These are phyloP conservation scores for Hetaerina titia DNA, from an alignment of 2,888 invertebrate genomes.

Conservation along the genomic window DNA sequence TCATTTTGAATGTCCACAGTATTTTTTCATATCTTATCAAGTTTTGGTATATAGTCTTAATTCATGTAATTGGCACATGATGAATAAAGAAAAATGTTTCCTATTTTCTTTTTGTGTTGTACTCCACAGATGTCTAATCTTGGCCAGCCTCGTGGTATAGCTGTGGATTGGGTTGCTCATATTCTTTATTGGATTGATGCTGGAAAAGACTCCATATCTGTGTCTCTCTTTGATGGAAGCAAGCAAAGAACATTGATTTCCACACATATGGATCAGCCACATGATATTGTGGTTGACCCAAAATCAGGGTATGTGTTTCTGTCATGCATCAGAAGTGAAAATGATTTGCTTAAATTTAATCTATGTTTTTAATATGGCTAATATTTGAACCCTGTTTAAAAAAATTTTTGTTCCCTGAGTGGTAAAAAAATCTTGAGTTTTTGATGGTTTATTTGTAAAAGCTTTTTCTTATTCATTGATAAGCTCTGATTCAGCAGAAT, in stretches of 20 bases:
- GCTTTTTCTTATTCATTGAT: no score
- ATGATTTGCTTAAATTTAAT: background rate
- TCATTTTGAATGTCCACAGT: background rate
- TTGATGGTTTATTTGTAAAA: no score
- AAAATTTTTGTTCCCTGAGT: no score
- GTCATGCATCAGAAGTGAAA: background rate
- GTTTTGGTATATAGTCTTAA: background rate
- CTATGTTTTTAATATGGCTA: background rate
- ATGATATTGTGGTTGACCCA: slow-evolving; percentile 85
- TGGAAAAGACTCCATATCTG: slow-evolving; percentile 76
- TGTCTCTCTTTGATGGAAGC: slow-evolving; percentile 81
- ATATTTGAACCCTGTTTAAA: background rate
- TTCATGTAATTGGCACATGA: background rate
- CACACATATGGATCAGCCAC: slow-evolving; percentile 82
- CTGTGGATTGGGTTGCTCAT: slow-evolving; percentile 85
- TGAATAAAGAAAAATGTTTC: background rate
- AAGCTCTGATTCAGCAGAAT: no score
- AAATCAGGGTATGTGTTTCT: slow-evolving; percentile 78
- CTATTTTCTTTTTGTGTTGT: background rate
- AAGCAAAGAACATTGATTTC: slow-evolving; percentile 80
- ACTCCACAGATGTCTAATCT: slow-evolving; percentile 78
- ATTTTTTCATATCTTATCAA: background rate
- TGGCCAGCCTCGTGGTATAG: slow-evolving; percentile 85
- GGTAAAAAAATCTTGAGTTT: no score
- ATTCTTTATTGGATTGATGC: slow-evolving; percentile 86